Evolutionary conservation across 2,888 invertebrate genomes (phyloP), one percentile per base, ranked within the genome.

Genomic region (Dynastes hyllus): DNA sequence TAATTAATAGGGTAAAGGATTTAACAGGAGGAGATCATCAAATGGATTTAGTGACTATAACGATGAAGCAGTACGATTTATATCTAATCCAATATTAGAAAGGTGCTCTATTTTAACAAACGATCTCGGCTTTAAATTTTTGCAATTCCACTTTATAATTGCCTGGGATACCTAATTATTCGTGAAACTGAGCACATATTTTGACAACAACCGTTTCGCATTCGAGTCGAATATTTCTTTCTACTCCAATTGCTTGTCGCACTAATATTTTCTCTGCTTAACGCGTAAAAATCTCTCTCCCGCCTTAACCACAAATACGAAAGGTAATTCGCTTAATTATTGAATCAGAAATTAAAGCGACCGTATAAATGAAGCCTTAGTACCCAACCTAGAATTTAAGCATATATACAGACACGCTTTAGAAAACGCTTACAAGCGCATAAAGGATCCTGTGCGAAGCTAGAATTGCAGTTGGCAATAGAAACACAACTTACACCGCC

Each of bases 301-400:
- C 37, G 65, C 65, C 16, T 1, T 66, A 66, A 66, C 66, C 66
- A 40, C 66, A 45, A 66, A 66, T 16, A 32, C 66, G 40, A 45
- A 45, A 40, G 0, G 66, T 66, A 66, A 66, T 66, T 66, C 66
- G n/a, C 45, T 66, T 66, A 66, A 66, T 66, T 66, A 40, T 66
- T 45, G 66, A 66, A 66, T 66, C 66, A 40, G 66, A 66, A 66
- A 37, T 40, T 66, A 66, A 37, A 40, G 16, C 66, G 40, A 32
- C 66, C 66, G 40, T 40, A 45, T 16, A 40, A 66, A 66, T 66
- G 37, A 66, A 66, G 37, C 4, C 40, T 22, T 40, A 2, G 45
- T 45, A 2, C 8, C 11, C 8, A 45, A 66, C 45, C 66, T 16
- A 2, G 13, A 32, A 16, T 32, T 65, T 65, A 65, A 65, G 65